Base-by-base conservation (phyloP, 2,888 invertebrate genomes). In the Oxystoma pomonae region DNA sequence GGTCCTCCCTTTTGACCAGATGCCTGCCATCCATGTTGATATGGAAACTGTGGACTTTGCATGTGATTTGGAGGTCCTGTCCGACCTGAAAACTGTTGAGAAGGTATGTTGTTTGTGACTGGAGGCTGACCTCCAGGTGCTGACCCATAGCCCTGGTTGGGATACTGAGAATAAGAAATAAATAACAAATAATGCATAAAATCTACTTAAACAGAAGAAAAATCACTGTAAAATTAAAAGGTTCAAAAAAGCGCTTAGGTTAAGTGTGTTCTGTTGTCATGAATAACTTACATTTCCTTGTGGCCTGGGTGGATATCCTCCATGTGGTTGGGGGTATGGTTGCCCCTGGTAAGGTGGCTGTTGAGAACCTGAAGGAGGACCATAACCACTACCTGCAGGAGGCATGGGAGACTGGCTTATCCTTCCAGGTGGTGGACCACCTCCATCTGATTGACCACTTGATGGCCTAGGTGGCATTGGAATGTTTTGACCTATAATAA, bases 401-500 rank as follows among this genome's bases (percentile, higher is more conserved):
- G 87, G 86, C 86, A 89, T 87, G 69, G 89, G 88, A 69, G 89
- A 88, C 77, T 88, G 88, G 79, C 86, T 87, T 83, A 89, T 85
- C 71, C 87, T 84, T 18, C 62, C 56, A 22, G 65, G 35, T 12
- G 61, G 64, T 20, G 60, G 49, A 75, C 85, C 85, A 77, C 83
- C 82, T 75, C 83, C 81, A 76, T 84, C 84, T 65, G 84, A 84
- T 76, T 84, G 90, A 78, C 88, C 87, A 81, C 95, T 95, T 76
- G 95, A 92, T 81, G 96, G 96, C 80, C 96, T 90, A 80, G 94
- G 93, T 81, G 96, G 95, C 91, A 96, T 95, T 84, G 94, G 91
- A 89, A 94, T 90, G 90, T 91, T 94, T 88, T 92, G 91, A 79
- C 91, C 91, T 91, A 67, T 51, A 72, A 71, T 49, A 12, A 35